Conservation (phyloP, 2,113 vertebrate genomes). For the Pelvicachromis taeniatus region DNA sequence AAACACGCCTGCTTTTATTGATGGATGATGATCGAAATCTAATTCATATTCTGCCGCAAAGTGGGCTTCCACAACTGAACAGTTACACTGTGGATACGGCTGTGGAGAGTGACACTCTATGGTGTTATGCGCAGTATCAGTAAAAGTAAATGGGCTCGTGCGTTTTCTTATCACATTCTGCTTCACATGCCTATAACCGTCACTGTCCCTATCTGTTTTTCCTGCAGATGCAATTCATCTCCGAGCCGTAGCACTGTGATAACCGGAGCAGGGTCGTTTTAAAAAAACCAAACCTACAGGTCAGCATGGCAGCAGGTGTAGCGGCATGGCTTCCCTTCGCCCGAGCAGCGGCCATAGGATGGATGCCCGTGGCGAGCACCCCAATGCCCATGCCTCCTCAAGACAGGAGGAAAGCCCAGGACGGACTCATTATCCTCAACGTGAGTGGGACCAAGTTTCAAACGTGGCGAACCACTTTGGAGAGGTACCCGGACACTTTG, state of each 20-base stretch:
- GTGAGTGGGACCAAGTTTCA: constrained; percentile 96
- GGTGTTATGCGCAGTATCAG: constrained; percentile 41
- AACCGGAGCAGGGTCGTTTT: constrained; percentile 50
- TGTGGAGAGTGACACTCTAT: constrained; percentile 28
- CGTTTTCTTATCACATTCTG: constrained; percentile 25
- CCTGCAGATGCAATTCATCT: constrained; percentile 64
- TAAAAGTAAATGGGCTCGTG: constrained; percentile 27
- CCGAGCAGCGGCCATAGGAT: constrained; percentile 95
- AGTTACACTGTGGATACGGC: constrained; percentile 24
- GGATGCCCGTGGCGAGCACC: constrained; percentile 97
- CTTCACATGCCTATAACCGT: background rate
- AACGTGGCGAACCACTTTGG: constrained; percentile 95
- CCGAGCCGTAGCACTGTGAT: constrained; percentile 61
- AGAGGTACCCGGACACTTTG: constrained; percentile 94
- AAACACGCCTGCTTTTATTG: background rate
- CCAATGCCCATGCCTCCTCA: constrained; percentile 93
- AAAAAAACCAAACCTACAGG: constrained; percentile 24
- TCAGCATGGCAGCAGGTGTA: constrained; percentile 94
- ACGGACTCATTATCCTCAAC: constrained; percentile 93
- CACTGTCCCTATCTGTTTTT: constrained; percentile 40
- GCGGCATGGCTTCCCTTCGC: constrained; percentile 98
- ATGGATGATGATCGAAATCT: constrained; percentile 18
- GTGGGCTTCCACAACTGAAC: constrained; percentile 39
- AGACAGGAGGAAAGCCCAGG: constrained; percentile 85
- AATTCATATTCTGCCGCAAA: constrained; percentile 65